A percentile compares a stretch with the other conserved stretches of the same genome.
These are phyloP conservation scores for Trichechus manatus DNA, from an alignment of 2,113 vertebrate species.

Conservation along the genomic window DNA sequence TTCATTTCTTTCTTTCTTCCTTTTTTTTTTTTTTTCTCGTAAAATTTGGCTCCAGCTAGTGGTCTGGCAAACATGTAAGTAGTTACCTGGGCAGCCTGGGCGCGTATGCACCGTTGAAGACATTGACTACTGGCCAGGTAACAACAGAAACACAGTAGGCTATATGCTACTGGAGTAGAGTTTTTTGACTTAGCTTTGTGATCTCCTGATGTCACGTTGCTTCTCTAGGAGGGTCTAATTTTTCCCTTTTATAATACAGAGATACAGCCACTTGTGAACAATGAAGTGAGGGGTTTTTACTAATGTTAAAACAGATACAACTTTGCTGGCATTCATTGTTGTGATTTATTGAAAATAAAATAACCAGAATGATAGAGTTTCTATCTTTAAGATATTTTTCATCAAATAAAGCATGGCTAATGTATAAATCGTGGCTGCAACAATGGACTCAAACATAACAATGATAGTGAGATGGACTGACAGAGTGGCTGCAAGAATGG, in stretches of 20 bases:
- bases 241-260: background rate
- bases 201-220: background rate
- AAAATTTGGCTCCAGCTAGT: background rate
- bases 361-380: background rate
- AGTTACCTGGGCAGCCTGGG: too few species aligned
- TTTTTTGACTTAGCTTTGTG: background rate
- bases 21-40: background rate
- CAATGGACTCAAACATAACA: too few species aligned
- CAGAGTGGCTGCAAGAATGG: too few species aligned
- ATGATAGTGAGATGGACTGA: too few species aligned
- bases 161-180: background rate
- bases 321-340: background rate
- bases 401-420: background rate
- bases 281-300: background rate
- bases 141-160: background rate
- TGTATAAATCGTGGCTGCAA: background rate
- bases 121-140: rapidly evolving
- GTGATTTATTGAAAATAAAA: background rate
- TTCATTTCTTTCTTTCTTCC: background rate
- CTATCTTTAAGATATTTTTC: background rate
- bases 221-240: background rate
- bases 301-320: background rate
- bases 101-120: too few species aligned
- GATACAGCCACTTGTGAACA: background rate
- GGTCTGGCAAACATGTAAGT: background rate